Evolutionary conservation across 35 echinoderm and acorn worm genomes (phyloP).

Genomic region (Lytechinus variegatus): DNA sequence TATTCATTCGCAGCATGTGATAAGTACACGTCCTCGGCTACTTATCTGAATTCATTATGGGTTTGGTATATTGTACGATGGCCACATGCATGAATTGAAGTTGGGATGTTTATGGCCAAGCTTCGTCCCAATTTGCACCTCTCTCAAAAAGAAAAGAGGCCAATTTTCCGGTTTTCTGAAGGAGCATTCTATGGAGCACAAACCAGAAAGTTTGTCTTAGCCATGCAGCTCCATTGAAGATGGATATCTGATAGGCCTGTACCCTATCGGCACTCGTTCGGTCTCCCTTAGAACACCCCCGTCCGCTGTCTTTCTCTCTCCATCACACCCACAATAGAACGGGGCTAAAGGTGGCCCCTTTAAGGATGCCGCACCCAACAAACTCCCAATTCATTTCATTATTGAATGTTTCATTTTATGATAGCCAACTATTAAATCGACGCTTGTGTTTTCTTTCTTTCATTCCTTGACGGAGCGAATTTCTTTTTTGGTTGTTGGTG

Average conservation of each 20-base stretch:
- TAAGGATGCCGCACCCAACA: conserved; percentile 37
- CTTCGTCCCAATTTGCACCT: conserved; percentile 21
- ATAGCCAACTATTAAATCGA: conserved; percentile 38
- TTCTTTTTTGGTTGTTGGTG: background rate
- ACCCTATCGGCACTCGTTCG: conserved; percentile 39
- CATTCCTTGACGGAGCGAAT: conserved; percentile 3
- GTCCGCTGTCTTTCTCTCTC: conserved; percentile 19
- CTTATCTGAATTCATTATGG: background rate
- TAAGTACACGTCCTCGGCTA: background rate
- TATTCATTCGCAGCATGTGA: background rate
- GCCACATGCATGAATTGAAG: background rate
- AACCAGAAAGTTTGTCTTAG: conserved; percentile 38
- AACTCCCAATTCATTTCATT: conserved; percentile 49
- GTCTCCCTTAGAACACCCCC: conserved; percentile 40
- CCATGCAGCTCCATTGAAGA: conserved; percentile 30
- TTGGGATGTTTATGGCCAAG: background rate
- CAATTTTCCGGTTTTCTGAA: conserved; percentile 46
- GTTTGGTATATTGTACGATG: background rate
- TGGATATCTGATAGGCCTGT: conserved; percentile 50
- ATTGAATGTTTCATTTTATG: conserved; percentile 52
- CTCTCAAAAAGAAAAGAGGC: conserved; percentile 36
- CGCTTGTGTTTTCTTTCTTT: conserved; percentile 17
- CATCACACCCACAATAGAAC: conserved; percentile 40
- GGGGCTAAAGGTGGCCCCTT: conserved; percentile 48
- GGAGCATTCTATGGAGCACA: conserved; percentile 15